These are phyloP conservation scores for Caenorhabditis sp. DNA, from an alignment of 2,888 invertebrate genomes.

Conservation along the genomic window DNA sequence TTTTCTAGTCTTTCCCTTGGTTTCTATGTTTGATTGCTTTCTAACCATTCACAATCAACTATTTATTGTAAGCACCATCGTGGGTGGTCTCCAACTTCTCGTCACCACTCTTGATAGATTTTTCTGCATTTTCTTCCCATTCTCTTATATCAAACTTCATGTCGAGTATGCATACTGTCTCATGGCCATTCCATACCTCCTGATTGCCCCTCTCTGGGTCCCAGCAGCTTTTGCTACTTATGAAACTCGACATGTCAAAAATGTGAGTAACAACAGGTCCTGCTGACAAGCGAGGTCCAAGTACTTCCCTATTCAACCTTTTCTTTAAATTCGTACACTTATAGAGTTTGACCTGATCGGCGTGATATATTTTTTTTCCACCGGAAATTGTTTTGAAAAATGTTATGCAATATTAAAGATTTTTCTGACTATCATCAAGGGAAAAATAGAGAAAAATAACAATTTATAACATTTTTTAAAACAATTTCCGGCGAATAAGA, in stretches of 20 bases:
- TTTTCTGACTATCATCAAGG: no score
- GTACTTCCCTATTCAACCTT: no score
- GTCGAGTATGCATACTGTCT: constrained; percentile 40
- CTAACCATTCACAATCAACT: constrained; percentile 40
- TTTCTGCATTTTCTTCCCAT: constrained; percentile 50
- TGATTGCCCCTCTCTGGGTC: constrained; percentile 34
- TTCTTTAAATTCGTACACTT: no score
- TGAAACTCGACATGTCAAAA: neutral
- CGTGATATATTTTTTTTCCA: no score
- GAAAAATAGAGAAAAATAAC: no score
- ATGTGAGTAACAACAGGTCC: constrained; percentile 31
- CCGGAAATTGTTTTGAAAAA: no score
- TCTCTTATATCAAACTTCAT: constrained; percentile 42
- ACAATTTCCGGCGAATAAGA: no score
- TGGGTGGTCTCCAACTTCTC: constrained; percentile 38
- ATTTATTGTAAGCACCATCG: constrained; percentile 45
- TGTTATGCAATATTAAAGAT: no score
- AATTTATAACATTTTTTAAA: no score
- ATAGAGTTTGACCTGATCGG: no score
- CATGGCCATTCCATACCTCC: constrained; percentile 32
- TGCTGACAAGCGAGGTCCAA: no score
- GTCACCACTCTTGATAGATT: constrained; percentile 43
- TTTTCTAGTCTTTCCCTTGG: constrained; percentile 42
- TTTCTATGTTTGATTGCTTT: constrained; percentile 43
- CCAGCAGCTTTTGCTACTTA: constrained; percentile 22